Conservation (phyloP, 2,797 vertebrate genomes). For the Crocodylus rhombifer region DNA sequence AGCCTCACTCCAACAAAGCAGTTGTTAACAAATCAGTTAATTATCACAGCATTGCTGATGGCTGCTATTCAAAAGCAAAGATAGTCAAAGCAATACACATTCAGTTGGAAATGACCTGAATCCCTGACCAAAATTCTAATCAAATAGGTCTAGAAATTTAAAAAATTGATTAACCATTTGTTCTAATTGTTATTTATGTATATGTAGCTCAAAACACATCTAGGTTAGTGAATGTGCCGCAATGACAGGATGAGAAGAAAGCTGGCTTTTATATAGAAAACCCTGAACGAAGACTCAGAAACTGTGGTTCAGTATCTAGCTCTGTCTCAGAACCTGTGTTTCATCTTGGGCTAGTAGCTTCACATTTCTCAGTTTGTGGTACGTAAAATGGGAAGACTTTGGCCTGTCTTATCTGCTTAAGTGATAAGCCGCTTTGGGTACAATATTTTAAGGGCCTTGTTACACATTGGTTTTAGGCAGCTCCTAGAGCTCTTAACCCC, state of each 20-base stretch:
- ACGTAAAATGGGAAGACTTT: not conserved
- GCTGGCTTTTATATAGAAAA: not conserved
- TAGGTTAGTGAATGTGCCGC: not conserved
- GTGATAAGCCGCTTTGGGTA: not conserved
- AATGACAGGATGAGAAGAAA: not conserved
- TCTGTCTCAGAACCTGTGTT: not conserved
- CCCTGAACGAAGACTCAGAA: not conserved
- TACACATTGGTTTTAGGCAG: too few relatives aligned
- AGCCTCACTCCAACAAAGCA: slow-evolving; percentile 41
- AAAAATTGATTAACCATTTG: not conserved
- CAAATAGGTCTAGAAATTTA: not conserved
- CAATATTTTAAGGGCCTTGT: not conserved
- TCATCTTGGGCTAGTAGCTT: not conserved
- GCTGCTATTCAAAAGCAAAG: slow-evolving; percentile 34
- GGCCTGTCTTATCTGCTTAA: not conserved
- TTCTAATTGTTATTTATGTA: not conserved
- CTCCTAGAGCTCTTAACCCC: too few relatives aligned
- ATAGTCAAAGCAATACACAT: not conserved
- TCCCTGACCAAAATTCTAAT: not conserved
- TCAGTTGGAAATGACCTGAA: not conserved
- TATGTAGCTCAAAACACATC: not conserved
- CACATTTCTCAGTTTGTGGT: too few relatives aligned
- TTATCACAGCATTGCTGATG: slow-evolving; percentile 55
- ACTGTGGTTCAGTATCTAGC: not conserved
- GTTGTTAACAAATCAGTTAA: slow-evolving; percentile 61